Percentiles rank a stretch among this genome's conserved stretches.
These are phyloP conservation scores for Synergus itoensis DNA, from an alignment of 2,888 invertebrate species.

Conservation along the genomic window DNA sequence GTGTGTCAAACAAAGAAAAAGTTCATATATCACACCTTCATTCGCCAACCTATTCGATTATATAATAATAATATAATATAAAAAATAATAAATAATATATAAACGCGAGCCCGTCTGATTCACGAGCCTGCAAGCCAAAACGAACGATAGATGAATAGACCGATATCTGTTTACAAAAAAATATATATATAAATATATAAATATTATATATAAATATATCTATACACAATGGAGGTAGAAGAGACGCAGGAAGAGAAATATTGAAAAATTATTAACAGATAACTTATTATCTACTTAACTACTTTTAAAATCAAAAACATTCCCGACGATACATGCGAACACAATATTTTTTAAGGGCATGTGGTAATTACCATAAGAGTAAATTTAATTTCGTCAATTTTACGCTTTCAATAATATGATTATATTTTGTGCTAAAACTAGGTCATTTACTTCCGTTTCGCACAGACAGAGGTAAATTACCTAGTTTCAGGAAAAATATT, in stretches of 20 bases:
- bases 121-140: constrained; percentile 35
- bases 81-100: constrained; percentile 32
- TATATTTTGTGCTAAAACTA: no score
- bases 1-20: neutral
- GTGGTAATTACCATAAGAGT: no score
- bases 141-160: constrained; percentile 39
- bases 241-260: constrained; percentile 51
- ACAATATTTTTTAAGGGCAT: constrained; percentile 18
- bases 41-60: constrained; percentile 20
- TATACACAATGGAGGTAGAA: constrained; percentile 52
- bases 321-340: constrained; percentile 13
- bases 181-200: constrained; percentile 39
- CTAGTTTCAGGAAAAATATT: no score
- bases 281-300: constrained; percentile 27
- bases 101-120: constrained; percentile 13
- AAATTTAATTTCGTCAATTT: no score
- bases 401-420: no score
- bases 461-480: no score
- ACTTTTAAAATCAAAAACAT: constrained; percentile 34
- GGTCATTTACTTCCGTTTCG: no score
- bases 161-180: constrained; percentile 35
- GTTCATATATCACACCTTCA: constrained; percentile 22
- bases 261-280: constrained; percentile 35
- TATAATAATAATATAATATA: constrained; percentile 15
- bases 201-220: constrained; percentile 43